Evolutionary conservation across 2,888 invertebrate species (phyloP).

Genomic region (Archips xylosteana): DNA sequence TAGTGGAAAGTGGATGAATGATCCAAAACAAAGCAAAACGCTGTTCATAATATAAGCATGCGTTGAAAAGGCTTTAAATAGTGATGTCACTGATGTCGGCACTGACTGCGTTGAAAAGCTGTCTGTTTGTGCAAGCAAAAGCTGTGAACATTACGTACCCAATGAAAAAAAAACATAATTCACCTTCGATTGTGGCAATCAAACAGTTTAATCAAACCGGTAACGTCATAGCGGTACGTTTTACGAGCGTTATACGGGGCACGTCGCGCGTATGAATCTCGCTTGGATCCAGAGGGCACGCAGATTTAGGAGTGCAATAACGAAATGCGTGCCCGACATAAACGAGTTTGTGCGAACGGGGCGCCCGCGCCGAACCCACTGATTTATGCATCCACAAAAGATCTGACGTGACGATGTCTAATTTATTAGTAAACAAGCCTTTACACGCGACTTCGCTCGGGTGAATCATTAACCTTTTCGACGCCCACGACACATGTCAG

Average conservation of each 20-base stretch:
- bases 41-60: too few relatives aligned
- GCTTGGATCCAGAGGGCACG: conserved; percentile 42
- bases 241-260: conserved; percentile 46
- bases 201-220: conserved; percentile 35
- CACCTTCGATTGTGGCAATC: conserved; percentile 30
- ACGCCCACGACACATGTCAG: too few relatives aligned
- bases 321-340: conserved; percentile 47
- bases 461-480: background rate
- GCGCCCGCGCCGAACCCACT: conserved; percentile 5
- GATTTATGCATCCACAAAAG: conserved; percentile 17
- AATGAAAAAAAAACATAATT: conserved; percentile 31
- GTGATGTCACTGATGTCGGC: too few relatives aligned
- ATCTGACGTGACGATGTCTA: conserved; percentile 11
- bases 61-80: too few relatives aligned
- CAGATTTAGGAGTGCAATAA: conserved; percentile 53
- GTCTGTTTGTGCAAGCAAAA: background rate
- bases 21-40: too few relatives aligned
- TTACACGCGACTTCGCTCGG: too few relatives aligned
- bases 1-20: too few relatives aligned
- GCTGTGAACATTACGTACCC: background rate
- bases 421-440: conserved; percentile 16
- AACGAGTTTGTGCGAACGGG: conserved; percentile 38
- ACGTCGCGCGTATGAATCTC: conserved; percentile 52
- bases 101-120: background rate
- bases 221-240: conserved; percentile 42